Evolutionary conservation across 2,888 invertebrate genomes (phyloP).

Genomic region (Heliconius charithonia): DNA sequence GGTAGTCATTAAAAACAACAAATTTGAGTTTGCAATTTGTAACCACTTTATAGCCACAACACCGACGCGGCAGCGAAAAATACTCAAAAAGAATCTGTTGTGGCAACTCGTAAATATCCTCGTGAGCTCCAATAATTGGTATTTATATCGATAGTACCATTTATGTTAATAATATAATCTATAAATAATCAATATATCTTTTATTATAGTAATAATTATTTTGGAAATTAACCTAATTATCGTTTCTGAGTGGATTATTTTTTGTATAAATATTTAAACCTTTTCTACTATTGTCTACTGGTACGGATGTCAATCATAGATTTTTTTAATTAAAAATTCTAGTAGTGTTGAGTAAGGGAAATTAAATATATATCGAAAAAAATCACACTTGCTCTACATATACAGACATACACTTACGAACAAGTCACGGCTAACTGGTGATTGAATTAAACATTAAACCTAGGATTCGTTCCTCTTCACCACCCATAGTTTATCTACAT

Average conservation of each 20-base stretch:
- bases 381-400: no score
- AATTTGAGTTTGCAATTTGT: neutral
- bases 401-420: neutral
- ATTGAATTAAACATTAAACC: constrained; percentile 10
- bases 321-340: no score
- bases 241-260: no score
- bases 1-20: neutral
- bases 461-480: constrained; percentile 25
- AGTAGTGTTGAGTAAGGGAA: no score
- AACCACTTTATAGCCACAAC: neutral
- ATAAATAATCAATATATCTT: neutral
- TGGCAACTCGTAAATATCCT: neutral
- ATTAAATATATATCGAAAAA: no score
- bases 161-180: neutral
- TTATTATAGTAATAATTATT: neutral
- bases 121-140: neutral
- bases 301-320: no score
- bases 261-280: no score
- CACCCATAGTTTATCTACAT: neutral
- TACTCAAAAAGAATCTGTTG: neutral
- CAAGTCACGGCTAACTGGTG: neutral
- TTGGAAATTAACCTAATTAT: neutral
- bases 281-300: no score
- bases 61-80: neutral
- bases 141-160: neutral